Conservation (phyloP, 2,113 vertebrate species). For the Ailurus styani region DNA sequence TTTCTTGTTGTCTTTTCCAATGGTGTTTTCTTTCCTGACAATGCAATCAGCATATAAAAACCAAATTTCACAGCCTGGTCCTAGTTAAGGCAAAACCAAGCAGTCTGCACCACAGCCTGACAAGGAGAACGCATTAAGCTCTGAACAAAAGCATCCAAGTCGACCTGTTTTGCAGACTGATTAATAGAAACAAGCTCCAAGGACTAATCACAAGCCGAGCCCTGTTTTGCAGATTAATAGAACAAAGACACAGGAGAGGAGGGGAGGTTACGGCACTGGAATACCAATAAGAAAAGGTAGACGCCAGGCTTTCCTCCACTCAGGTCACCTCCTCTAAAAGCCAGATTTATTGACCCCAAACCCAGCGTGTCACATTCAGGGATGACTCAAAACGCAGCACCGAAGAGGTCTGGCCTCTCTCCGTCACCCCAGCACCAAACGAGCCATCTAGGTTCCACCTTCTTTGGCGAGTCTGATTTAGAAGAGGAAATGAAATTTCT, state of each 20-base stretch:
- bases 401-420: not conserved
- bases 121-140: slow-evolving; percentile 71
- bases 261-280: slow-evolving; percentile 73
- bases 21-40: slow-evolving; percentile 44
- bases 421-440: not conserved
- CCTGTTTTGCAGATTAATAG: slow-evolving; percentile 84
- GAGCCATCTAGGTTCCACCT: not conserved
- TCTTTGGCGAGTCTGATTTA: not conserved
- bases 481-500: not conserved
- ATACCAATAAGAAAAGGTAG: slow-evolving; percentile 83
- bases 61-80: slow-evolving; percentile 29
- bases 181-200: slow-evolving; percentile 84
- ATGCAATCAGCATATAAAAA: slow-evolving; percentile 48
- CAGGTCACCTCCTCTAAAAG: slow-evolving; percentile 55
- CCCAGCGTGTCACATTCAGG: not conserved
- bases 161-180: slow-evolving; percentile 82
- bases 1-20: slow-evolving; percentile 43
- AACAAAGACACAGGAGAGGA: slow-evolving; percentile 81
- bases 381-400: not conserved
- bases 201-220: slow-evolving; percentile 83
- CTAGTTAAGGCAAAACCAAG: slow-evolving; percentile 43
- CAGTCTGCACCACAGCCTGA: slow-evolving; percentile 52
- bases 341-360: not conserved
- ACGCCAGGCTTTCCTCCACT: slow-evolving; percentile 54
- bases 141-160: slow-evolving; percentile 74